Base-by-base conservation (phyloP, 2,113 vertebrate species). In the Nycticebus coucang region DNA sequence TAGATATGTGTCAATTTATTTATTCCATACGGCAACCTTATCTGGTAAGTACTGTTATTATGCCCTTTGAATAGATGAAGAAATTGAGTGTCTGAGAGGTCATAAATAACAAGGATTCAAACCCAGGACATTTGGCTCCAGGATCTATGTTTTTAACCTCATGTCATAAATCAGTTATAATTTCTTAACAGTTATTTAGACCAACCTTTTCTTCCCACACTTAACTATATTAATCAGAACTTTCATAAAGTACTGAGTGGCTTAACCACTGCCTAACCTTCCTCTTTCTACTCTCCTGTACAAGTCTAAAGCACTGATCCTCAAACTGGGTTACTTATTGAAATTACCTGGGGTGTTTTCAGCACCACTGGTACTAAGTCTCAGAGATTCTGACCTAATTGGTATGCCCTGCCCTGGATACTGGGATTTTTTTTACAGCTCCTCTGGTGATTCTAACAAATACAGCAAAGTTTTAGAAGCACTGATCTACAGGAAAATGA, bases 381-480 rank as follows among this genome's bases (percentile, higher is more conserved):
- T 97, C 59, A 83, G 59, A 91, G 62, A 92, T 84, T 87, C 87
- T 75, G 33, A 35, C 22, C 87, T 75, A 37, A 71, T 33, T 87
- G 62, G 12, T 74, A 33, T 4, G 3, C 7, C 7, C 45, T 50
- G 45, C 45, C 13, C 45, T 33, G 21, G 55, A 4, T 30, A 91
- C 41, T 11, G 26, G 37, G 53, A 60, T 50, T 79, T 94, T 94
- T 50, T 89, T 83, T 19, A 89, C 82, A 85, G 37, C 13, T 62
- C 18, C 26, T 62, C 53, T 93, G 35, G 37, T 84, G 35, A 93
- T 83, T 92, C 37, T 85, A 14, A 19, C 72, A 37, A 50, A 50
- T 87, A 19, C 55, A 89, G 37, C 64, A 45, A 45, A 87, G 10
- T 89, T 84, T 95, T 83, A 96, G 41, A 77, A 89, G 1, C 45